Conservation (phyloP, 2,888 invertebrate genomes). For the Hermaeophaga mercurialis region DNA sequence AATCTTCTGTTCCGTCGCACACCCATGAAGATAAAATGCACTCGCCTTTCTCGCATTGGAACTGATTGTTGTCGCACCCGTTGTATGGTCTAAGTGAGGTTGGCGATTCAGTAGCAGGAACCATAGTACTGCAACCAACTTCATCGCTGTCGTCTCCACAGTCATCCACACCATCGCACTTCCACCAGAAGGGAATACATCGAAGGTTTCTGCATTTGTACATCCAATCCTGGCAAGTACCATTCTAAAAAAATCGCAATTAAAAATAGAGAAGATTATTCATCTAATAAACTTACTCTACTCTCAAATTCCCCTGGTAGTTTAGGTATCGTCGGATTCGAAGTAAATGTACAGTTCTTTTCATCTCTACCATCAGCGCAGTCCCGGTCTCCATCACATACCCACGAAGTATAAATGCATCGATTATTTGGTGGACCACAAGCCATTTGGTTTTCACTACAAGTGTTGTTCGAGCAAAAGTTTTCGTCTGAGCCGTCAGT, state of each 20-base stretch:
- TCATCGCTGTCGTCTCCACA: constrained; percentile 80
- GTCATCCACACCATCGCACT: constrained; percentile 77
- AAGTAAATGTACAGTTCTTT: constrained; percentile 63
- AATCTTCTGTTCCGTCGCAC: constrained; percentile 67
- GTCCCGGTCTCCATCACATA: constrained; percentile 83
- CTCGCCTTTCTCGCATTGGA: constrained; percentile 62
- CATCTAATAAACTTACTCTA: constrained; percentile 23
- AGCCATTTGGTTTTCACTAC: constrained; percentile 74
- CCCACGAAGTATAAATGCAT: constrained; percentile 77
- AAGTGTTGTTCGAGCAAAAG: constrained; percentile 68
- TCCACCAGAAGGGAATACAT: constrained; percentile 81
- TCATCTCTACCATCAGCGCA: constrained; percentile 76
- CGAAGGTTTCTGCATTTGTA: constrained; percentile 72
- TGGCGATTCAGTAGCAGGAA: constrained; percentile 12
- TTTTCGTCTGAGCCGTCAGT: constrained; percentile 76
- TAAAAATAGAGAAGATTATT: too few relatives aligned
- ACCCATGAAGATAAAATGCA: constrained; percentile 68
- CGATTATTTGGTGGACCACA: constrained; percentile 60
- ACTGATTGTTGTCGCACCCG: constrained; percentile 63
- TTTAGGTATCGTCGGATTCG: constrained; percentile 19
- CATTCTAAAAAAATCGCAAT: constrained; percentile 43
- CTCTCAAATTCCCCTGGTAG: constrained; percentile 24
- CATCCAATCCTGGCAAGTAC: constrained; percentile 75
- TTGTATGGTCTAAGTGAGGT: constrained; percentile 20
- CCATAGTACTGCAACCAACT: constrained; percentile 55